A percentile compares a stretch with the other conserved stretches of the same genome.
Evolutionary conservation across 2,888 invertebrate species (phyloP).

Genomic region (Acanthosoma haemorrhoidale): DNA sequence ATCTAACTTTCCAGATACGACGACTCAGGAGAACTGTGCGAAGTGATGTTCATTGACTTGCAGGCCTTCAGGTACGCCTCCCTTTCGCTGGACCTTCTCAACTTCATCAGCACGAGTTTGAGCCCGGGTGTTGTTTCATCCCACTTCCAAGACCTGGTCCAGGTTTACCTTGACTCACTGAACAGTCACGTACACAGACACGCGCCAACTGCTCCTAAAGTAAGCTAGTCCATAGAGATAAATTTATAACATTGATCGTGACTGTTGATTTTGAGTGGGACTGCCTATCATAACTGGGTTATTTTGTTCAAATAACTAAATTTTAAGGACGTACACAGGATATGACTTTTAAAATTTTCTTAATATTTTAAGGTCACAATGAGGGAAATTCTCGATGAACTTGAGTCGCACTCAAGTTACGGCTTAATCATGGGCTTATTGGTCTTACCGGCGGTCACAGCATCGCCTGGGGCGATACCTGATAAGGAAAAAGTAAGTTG

Average conservation of each 20-base stretch:
- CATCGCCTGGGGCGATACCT: neutral
- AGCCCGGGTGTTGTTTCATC: neutral
- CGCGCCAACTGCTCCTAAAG: neutral
- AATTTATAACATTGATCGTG: too few species aligned
- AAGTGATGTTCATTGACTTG: neutral
- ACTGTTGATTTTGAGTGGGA: too few species aligned
- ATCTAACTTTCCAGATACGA: too few species aligned
- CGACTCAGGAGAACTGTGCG: neutral
- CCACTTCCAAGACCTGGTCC: neutral
- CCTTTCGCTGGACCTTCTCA: neutral
- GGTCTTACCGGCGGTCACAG: slow-evolving; percentile 37
- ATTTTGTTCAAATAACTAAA: too few species aligned
- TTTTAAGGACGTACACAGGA: too few species aligned
- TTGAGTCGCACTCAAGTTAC: slow-evolving; percentile 36
- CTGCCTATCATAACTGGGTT: too few species aligned
- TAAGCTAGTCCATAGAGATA: neutral
- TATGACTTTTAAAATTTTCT: neutral
- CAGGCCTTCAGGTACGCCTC: neutral
- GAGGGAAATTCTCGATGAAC: slow-evolving; percentile 31
- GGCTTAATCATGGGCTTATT: slow-evolving; percentile 39
- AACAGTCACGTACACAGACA: neutral
- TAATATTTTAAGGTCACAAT: neutral
- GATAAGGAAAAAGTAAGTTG: slow-evolving; percentile 21
- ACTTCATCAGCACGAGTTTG: neutral
- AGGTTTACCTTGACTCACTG: neutral